These are phyloP conservation scores for Sisor rabdophorus DNA, from an alignment of 2,113 vertebrate species.

Conservation along the genomic window DNA sequence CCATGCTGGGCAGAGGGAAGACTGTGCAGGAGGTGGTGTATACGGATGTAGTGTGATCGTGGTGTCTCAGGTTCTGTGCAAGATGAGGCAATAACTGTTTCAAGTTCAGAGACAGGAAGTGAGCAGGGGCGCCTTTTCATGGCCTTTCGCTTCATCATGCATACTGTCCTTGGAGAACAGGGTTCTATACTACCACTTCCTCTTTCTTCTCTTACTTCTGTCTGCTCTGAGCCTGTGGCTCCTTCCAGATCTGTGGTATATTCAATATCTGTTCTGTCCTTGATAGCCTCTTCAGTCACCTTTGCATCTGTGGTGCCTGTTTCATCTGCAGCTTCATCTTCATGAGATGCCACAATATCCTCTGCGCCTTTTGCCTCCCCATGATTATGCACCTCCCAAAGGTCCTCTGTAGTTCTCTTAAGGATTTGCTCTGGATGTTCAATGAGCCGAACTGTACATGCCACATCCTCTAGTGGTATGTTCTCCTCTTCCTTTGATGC, in stretches of 20 bases:
- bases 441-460: neutral
- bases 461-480: neutral
- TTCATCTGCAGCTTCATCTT: neutral
- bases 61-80: constrained; percentile 92
- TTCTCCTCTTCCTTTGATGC: neutral
- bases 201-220: constrained; percentile 33
- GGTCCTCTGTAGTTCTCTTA: constrained; percentile 45
- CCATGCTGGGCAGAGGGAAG: constrained; percentile 78
- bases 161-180: constrained; percentile 64
- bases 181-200: constrained; percentile 51
- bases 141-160: constrained; percentile 69
- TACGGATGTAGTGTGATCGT: constrained; percentile 90
- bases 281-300: constrained; percentile 45
- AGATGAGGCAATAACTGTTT: constrained; percentile 88
- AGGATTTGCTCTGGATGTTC: constrained; percentile 52
- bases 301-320: constrained; percentile 40
- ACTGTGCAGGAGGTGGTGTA: constrained; percentile 94
- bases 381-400: constrained; percentile 45
- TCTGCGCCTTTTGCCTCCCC: neutral
- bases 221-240: constrained; percentile 28
- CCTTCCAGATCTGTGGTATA: constrained; percentile 24
- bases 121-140: constrained; percentile 80
- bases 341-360: constrained; percentile 9
- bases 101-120: constrained; percentile 90
- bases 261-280: constrained; percentile 35